Percentiles rank a stretch among this genome's conserved stretches.
Evolutionary conservation across 92 coral and sea anemone species (phyloP).

Genomic region (Micromussa lordhowensis): DNA sequence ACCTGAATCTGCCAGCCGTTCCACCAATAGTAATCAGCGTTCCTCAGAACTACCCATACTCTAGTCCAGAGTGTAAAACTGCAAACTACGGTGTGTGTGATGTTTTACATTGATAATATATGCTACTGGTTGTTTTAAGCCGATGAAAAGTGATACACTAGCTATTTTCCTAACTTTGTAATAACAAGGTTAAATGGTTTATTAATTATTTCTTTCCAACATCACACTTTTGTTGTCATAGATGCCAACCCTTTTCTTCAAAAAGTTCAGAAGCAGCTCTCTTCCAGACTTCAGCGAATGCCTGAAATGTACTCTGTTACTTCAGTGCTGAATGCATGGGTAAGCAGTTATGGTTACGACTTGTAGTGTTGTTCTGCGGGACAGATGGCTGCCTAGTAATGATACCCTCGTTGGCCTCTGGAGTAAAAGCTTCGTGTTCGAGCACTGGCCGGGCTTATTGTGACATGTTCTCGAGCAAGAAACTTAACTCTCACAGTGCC

Average conservation of each 20-base stretch:
- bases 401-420: too few species aligned
- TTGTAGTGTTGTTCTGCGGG: neutral
- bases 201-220: too few species aligned
- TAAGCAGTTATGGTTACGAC: slow-evolving; percentile 37
- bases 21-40: slow-evolving; percentile 90
- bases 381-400: neutral
- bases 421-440: too few species aligned
- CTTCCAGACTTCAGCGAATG: slow-evolving; percentile 84
- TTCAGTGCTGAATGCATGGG: slow-evolving; percentile 92
- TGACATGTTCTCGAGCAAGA: neutral
- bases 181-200: neutral
- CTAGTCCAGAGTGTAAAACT: slow-evolving; percentile 92
- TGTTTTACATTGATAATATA: neutral
- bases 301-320: slow-evolving; percentile 93
- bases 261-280: slow-evolving; percentile 82
- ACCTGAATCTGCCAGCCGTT: slow-evolving; percentile 85
- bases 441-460: too few species aligned
- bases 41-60: slow-evolving; percentile 87
- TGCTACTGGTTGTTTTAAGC: neutral
- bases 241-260: slow-evolving; percentile 90
- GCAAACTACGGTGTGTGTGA: slow-evolving; percentile 80
- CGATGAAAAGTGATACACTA: neutral
- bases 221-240: slow-evolving; percentile 15
- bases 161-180: neutral
- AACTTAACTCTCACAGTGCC: too few species aligned